Evolutionary conservation across 1,140 invertebrate species (phyloP), one percentile per base, ranked within the genome.

Genomic region (Euglossa dilemma): DNA sequence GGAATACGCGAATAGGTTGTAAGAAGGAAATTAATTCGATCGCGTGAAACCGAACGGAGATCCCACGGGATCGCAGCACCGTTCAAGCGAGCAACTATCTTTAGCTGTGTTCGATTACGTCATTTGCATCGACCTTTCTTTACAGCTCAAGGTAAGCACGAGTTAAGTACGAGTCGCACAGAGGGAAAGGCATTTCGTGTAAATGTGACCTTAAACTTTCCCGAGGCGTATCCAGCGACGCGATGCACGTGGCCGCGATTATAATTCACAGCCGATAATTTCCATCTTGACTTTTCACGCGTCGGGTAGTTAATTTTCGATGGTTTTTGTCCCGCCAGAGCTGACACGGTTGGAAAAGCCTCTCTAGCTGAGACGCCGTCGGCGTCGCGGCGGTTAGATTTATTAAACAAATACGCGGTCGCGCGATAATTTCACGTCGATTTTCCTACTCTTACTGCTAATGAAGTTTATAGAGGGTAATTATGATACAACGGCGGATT

Each of bases 151-250:
- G 87, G 87, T 82, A 67, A 88, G 52, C 79, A 54, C 87, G 79
- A 85, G 86, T 74, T 85, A 63, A 85, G 70, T 85, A 56, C 63
- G 47, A 84, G 56, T 80, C 72, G 59, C 52, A 47, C 64, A 66
- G 76, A 79, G 70, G n/a, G 83, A 87, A 78, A 83, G 75, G 83
- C 61, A 63, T 88, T 88, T 87, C 73, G 64, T 87, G 66, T 76
- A 76, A 85, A 85, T 76, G 47, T 66, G 83, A 87, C 86, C 83
- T 88, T 88, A 88, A 88, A 88, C 87, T 88, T 87, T 88, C 71
- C 76, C 57, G n/a, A 74, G 71, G 81, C 80, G 61, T 84, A 76
- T 84, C 64, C 52, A 59, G 50, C 50, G 14, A 25, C 66, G 54
- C 23, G n/a, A 45, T 66, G 72, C 72, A 67, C 80, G 72, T 82